These are phyloP conservation scores for Champsocephalus esox DNA, from an alignment of 2,797 vertebrate species.

Conservation along the genomic window DNA sequence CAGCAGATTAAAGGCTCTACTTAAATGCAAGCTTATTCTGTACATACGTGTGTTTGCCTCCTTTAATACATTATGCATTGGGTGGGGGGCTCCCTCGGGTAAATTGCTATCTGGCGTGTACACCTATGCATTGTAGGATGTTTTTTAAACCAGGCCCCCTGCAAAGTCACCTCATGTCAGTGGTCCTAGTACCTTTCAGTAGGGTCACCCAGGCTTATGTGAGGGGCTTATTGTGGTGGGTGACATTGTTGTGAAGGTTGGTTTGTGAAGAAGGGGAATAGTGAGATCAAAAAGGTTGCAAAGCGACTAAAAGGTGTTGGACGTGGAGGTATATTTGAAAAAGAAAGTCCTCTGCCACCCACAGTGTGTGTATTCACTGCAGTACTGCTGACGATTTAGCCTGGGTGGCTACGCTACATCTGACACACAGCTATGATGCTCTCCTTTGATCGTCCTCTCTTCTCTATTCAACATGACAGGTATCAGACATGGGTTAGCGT, in stretches of 20 bases:
- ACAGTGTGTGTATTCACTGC: conserved; percentile 57
- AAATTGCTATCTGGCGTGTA: conserved; percentile 16
- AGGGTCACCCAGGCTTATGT: no score
- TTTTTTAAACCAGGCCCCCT: conserved; percentile 46
- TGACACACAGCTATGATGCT: conserved; percentile 47
- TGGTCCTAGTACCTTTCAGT: conserved; percentile 31
- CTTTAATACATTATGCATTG: conserved; percentile 52
- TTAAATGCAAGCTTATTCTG: conserved; percentile 60
- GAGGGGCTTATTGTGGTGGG: no score
- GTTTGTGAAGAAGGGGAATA: conserved; percentile 18
- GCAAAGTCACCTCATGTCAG: conserved; percentile 1
- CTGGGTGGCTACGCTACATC: conserved; percentile 64
- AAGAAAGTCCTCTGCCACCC: conserved; percentile 46
- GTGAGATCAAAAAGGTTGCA: conserved; percentile 15
- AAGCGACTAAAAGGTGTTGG: background rate
- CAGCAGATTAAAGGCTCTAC: conserved; percentile 64
- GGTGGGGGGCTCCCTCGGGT: conserved; percentile 26
- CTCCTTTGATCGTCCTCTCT: conserved; percentile 63
- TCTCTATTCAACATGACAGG: conserved; percentile 55
- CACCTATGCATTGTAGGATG: conserved; percentile 26
- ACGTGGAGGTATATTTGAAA: conserved; percentile 28
- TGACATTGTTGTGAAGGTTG: background rate
- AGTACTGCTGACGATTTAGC: conserved; percentile 57
- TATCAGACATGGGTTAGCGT: conserved; percentile 60
- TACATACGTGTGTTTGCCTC: conserved; percentile 29